Percentiles rank a stretch among this genome's conserved stretches.
These are phyloP conservation scores for Drosophila mercatorum DNA, from an alignment of 2,888 invertebrate species.

Conservation along the genomic window DNA sequence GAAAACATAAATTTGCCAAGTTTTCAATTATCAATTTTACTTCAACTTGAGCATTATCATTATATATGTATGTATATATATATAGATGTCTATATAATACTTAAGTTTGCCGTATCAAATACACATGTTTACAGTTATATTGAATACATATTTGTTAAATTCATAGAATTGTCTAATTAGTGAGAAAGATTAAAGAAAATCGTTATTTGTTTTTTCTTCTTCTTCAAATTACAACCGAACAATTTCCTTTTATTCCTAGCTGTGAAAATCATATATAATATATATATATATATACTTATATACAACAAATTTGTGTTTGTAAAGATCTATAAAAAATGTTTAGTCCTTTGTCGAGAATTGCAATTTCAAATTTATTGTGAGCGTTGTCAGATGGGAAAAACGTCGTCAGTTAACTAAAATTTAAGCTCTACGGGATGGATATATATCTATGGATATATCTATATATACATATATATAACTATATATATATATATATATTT, in stretches of 20 bases:
- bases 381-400: background rate
- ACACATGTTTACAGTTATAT: conserved; percentile 12
- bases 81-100: conserved; percentile 3
- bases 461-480: background rate
- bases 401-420: conserved; percentile 5
- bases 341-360: conserved; percentile 6
- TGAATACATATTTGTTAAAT: conserved; percentile 14
- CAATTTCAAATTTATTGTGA: conserved; percentile 35
- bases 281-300: no score
- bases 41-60: background rate
- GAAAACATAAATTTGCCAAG: conserved; percentile 18
- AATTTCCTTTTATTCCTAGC: background rate
- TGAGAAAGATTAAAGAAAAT: background rate
- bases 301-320: conserved; percentile 1
- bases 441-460: background rate
- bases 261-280: background rate
- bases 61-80: no score
- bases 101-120: conserved; percentile 31
- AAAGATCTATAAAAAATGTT: background rate
- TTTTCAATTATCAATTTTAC: conserved; percentile 25
- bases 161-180: conserved; percentile 5
- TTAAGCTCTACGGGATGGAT: background rate
- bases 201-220: background rate
- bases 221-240: background rate
- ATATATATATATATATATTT: background rate